Evolutionary conservation across 2,797 vertebrate species (phyloP).

Genomic region (Syngnathus acus): DNA sequence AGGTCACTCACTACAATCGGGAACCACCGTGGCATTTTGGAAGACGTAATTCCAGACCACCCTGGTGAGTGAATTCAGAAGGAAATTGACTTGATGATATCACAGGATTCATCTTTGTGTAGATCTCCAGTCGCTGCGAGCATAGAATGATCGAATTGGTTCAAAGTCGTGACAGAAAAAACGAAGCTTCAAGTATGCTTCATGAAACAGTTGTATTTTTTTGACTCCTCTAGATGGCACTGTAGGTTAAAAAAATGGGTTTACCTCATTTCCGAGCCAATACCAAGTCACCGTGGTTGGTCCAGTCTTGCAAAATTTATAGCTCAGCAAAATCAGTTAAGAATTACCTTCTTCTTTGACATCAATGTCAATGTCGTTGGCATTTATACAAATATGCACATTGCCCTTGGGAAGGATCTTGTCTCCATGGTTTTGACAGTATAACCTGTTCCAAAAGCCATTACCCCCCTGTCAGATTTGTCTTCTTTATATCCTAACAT

Average conservation of each 20-base stretch:
- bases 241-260: no score
- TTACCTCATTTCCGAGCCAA: not conserved
- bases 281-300: not conserved
- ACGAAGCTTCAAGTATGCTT: no score
- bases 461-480: slow-evolving; percentile 27
- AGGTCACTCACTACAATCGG: slow-evolving; percentile 19
- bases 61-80: slow-evolving; percentile 41
- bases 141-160: not conserved
- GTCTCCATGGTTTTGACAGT: slow-evolving; percentile 9
- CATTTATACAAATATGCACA: slow-evolving; percentile 25
- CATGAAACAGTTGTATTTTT: no score
- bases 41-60: slow-evolving; percentile 46
- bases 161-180: no score
- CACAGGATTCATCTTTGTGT: not conserved
- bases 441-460: slow-evolving; percentile 1
- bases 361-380: not conserved
- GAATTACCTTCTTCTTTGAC: not conserved
- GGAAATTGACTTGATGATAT: not conserved
- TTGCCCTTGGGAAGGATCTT: slow-evolving; percentile 19
- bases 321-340: not conserved
- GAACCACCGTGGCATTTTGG: slow-evolving; percentile 18
- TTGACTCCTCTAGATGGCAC: no score
- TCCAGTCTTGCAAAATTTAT: not conserved
- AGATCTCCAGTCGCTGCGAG: no score
- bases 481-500: slow-evolving; percentile 15